Conservation (phyloP, 2,797 vertebrate genomes). For the Eulemur mongoz region DNA sequence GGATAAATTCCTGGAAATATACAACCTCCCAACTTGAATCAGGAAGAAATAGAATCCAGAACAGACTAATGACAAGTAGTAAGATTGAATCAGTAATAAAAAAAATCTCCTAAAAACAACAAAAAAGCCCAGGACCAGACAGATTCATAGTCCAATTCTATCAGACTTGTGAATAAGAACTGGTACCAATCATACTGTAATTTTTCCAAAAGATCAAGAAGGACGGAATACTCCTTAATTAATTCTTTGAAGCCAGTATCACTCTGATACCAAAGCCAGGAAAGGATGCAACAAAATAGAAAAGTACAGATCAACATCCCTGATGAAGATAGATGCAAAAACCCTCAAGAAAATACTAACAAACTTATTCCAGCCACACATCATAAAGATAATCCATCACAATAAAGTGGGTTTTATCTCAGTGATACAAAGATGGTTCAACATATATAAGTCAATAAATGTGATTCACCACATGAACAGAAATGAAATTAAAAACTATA, state of each 20-base stretch:
- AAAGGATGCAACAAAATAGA: background rate
- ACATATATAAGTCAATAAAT: background rate
- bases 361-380: background rate
- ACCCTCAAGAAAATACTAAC: background rate
- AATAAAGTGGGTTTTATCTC: background rate
- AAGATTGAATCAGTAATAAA: background rate
- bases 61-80: background rate
- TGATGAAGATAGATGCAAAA: background rate
- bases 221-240: background rate
- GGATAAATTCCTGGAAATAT: background rate
- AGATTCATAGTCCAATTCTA: background rate
- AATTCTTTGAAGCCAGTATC: background rate
- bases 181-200: background rate
- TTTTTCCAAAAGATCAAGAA: background rate
- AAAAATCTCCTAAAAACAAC: background rate
- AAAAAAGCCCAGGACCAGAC: background rate
- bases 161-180: background rate
- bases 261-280: background rate
- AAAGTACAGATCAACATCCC: background rate
- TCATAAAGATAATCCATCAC: background rate
- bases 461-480: background rate
- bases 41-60: background rate
- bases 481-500: background rate
- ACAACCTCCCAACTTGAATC: background rate
- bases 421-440: background rate